phyloP scores from a whole-genome alignment of 2,888 invertebrate species.

The Oscheius sp. region DNA sequence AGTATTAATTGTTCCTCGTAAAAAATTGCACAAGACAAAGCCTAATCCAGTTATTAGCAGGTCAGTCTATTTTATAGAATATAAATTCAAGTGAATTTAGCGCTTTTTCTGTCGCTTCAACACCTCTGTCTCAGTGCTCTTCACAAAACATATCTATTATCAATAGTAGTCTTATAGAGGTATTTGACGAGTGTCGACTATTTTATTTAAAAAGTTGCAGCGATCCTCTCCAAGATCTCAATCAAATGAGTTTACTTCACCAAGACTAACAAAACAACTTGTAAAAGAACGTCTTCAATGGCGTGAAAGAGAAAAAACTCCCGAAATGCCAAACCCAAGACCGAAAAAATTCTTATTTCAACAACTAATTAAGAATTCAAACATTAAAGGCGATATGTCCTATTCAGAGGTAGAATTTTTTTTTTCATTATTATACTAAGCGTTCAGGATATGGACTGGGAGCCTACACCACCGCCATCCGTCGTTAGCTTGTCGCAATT shows the following conservation, averaged over 20 bases:
- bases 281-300: slow-evolving; percentile 17
- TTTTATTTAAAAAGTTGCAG: background rate
- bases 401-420: background rate
- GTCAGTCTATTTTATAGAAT: slow-evolving; percentile 21
- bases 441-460: slow-evolving; percentile 53
- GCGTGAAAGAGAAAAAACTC: slow-evolving; percentile 30
- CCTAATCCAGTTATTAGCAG: slow-evolving; percentile 44
- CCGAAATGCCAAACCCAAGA: background rate
- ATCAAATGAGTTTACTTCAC: background rate
- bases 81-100: slow-evolving; percentile 36
- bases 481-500: background rate
- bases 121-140: slow-evolving; percentile 58
- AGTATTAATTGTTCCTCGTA: slow-evolving; percentile 41
- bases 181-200: background rate
- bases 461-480: slow-evolving; percentile 33
- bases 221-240: background rate
- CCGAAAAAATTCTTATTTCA: background rate
- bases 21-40: slow-evolving; percentile 39
- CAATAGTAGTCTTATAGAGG: background rate
- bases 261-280: slow-evolving; percentile 6
- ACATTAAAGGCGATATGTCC: too few relatives aligned
- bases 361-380: background rate
- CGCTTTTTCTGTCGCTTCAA: slow-evolving; percentile 61
- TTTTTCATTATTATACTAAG: background rate
- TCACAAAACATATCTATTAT: slow-evolving; percentile 29